Conservation (phyloP, 2,113 vertebrate species). For the Alces alces region DNA sequence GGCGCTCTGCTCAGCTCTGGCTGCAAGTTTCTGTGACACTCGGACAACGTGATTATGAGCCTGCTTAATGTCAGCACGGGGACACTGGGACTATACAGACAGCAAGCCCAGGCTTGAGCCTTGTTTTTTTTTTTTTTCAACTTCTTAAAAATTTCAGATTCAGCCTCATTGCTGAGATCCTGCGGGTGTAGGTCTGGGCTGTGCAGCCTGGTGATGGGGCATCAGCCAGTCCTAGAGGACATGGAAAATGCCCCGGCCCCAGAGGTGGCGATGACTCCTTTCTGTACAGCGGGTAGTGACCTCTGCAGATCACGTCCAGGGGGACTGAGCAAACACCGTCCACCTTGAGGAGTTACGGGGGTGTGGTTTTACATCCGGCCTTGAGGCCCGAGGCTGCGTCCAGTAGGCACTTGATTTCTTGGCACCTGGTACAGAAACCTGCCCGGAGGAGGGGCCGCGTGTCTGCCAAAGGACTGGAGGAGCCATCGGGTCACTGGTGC, state of each 20-base stretch:
- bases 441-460: not conserved
- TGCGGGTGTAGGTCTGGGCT: not conserved
- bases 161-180: not conserved
- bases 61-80: not conserved
- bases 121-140: not conserved
- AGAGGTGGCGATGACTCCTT: not conserved
- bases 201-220: not conserved
- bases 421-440: not conserved
- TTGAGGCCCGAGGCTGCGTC: not conserved
- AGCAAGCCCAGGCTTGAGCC: not conserved
- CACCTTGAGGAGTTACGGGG: not conserved
- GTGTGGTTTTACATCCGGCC: not conserved
- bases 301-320: not conserved
- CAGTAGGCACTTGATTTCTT: not conserved
- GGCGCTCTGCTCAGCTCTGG: constrained; percentile 25
- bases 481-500: not conserved
- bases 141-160: not conserved
- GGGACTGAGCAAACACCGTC: not conserved
- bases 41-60: not conserved
- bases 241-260: not conserved
- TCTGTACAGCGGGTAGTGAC: not conserved
- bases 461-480: not conserved
- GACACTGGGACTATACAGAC: not conserved
- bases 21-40: not conserved
- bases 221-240: not conserved